These are phyloP conservation scores for Pterois miles DNA, from an alignment of 2,797 vertebrate genomes.

Conservation along the genomic window DNA sequence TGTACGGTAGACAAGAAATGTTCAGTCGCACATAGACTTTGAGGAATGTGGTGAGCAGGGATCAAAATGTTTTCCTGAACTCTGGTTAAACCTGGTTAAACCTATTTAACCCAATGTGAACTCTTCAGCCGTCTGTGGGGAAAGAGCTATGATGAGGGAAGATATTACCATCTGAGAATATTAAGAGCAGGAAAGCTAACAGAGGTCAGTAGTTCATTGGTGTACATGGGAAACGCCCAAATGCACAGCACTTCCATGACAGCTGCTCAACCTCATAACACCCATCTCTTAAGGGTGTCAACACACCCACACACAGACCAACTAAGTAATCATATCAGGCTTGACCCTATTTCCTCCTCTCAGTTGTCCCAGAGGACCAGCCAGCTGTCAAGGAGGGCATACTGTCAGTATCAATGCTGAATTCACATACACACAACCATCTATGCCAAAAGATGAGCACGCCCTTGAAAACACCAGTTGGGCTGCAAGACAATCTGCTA, in stretches of 20 bases:
- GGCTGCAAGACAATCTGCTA: neutral
- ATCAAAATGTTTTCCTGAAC: neutral
- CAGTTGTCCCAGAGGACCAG: conserved; percentile 19
- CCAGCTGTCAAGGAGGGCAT: conserved; percentile 30
- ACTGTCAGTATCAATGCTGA: too few species aligned
- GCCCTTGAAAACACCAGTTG: conserved; percentile 3
- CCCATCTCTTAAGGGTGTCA: conserved; percentile 31
- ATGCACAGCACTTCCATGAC: conserved; percentile 16
- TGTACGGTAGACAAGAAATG: neutral
- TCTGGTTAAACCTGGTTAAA: neutral
- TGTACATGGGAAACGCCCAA: neutral
- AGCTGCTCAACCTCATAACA: conserved; percentile 46
- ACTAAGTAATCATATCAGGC: conserved; percentile 49
- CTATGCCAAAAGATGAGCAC: conserved; percentile 9
- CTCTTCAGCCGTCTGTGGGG: neutral
- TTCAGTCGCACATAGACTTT: neutral
- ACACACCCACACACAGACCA: conserved; percentile 21
- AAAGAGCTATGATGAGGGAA: neutral
- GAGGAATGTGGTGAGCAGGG: neutral
- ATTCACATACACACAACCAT: too few species aligned
- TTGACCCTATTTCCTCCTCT: conserved; percentile 7
- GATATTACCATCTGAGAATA: neutral
- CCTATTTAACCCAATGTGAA: neutral
- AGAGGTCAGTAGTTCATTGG: conserved; percentile 13
- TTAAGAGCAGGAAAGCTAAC: conserved; percentile 5